Percentiles rank a stretch among this genome's conserved stretches.
These are phyloP conservation scores for Proisotoma minuta DNA, from an alignment of 2,888 invertebrate species.

Conservation along the genomic window DNA sequence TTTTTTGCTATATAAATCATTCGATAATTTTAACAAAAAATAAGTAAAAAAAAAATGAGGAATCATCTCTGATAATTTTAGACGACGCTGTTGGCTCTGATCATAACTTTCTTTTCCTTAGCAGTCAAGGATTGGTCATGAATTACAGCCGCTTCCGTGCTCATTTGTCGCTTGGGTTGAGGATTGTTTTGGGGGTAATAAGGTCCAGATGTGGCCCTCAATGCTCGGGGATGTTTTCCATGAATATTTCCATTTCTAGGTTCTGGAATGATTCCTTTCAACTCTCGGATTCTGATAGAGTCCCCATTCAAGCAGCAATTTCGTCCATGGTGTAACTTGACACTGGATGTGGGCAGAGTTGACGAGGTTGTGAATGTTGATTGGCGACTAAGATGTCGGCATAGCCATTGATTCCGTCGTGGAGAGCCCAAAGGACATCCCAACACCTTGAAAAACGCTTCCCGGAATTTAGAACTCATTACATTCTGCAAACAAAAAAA, in stretches of 20 bases:
- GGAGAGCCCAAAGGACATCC: constrained; percentile 47
- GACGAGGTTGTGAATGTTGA: constrained; percentile 65
- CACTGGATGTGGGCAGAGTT: constrained; percentile 45
- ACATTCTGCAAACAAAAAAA: constrained; percentile 57
- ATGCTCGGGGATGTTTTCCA: constrained; percentile 36
- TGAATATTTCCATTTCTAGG: constrained; percentile 31
- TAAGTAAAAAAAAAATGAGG: too few relatives aligned
- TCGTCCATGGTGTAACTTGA: constrained; percentile 40
- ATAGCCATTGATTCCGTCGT: constrained; percentile 48
- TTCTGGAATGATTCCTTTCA: constrained; percentile 16
- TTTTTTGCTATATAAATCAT: too few relatives aligned
- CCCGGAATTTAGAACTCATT: constrained; percentile 85
- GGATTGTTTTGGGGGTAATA: constrained; percentile 41
- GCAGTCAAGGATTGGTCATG: constrained; percentile 28
- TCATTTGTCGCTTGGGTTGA: constrained; percentile 43
- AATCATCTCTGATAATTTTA: constrained; percentile 26
- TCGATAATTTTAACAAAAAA: too few relatives aligned
- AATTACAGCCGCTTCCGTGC: constrained; percentile 38
- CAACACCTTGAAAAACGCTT: constrained; percentile 66
- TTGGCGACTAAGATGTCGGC: constrained; percentile 57
- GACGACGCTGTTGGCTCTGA: constrained; percentile 47
- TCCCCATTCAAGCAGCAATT: constrained; percentile 39
- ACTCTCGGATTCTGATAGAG: constrained; percentile 42
- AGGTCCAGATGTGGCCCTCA: constrained; percentile 43
- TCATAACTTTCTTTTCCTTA: constrained; percentile 42